Conservation (phyloP, 30 jellyfish, hydroid and myxozoan species). For the Sanderia malayensis region DNA sequence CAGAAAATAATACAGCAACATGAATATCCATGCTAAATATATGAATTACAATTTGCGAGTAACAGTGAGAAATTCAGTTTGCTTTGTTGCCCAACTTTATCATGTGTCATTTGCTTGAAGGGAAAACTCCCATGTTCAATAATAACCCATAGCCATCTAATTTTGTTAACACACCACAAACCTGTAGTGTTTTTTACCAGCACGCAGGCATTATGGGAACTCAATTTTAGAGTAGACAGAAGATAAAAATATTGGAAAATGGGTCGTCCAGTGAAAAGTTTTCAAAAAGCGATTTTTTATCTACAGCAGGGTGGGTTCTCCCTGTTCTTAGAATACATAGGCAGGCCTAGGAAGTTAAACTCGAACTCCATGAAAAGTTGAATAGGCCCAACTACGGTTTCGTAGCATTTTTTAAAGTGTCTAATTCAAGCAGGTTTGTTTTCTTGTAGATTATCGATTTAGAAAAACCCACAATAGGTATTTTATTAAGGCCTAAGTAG, state of each 20-base stretch:
- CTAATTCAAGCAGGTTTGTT: conserved; percentile 35
- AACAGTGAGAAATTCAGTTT: conserved; percentile 34
- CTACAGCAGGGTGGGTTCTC: too few species aligned
- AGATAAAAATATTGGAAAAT: conserved; percentile 15
- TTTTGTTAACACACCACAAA: conserved; percentile 32
- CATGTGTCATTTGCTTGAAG: conserved; percentile 39
- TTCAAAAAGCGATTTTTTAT: conserved; percentile 8
- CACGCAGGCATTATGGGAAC: conserved; percentile 6
- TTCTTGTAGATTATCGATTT: conserved; percentile 25
- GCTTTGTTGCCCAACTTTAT: conserved; percentile 28
- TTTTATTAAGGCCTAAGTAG: conserved; percentile 28
- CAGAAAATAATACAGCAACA: conserved; percentile 11
- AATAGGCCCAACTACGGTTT: conserved; percentile 21
- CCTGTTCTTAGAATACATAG: too few species aligned
- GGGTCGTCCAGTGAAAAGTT: conserved; percentile 7
- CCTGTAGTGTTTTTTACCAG: conserved; percentile 22
- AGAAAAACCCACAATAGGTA: conserved; percentile 27
- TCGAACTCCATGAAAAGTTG: conserved; percentile 25
- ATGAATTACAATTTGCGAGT: conserved; percentile 22
- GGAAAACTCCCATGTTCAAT: conserved; percentile 22
- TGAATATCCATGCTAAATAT: conserved; percentile 21
- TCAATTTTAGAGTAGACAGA: conserved; percentile 12
- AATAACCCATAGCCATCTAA: conserved; percentile 24
- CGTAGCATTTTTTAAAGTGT: conserved; percentile 11
- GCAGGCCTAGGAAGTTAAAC: conserved; percentile 15